A percentile compares a stretch with the other conserved stretches of the same genome.
Evolutionary conservation across 2,888 invertebrate genomes (phyloP).

Genomic region (Mechanitis messenoides): DNA sequence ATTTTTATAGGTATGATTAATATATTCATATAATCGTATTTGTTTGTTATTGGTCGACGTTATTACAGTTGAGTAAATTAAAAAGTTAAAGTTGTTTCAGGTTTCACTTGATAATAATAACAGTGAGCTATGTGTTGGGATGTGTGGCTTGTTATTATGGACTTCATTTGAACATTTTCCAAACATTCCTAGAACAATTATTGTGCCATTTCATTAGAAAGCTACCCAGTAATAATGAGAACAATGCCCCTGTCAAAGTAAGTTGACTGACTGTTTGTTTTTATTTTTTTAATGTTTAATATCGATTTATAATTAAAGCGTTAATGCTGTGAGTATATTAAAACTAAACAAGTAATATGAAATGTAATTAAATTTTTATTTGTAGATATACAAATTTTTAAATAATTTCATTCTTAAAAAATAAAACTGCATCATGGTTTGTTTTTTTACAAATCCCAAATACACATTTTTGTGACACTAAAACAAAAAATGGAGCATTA

Average conservation of each 20-base stretch:
- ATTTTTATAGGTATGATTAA: slow-evolving; percentile 59
- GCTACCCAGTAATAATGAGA: slow-evolving; percentile 36
- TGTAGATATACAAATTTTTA: too few species aligned
- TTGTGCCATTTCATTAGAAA: slow-evolving; percentile 57
- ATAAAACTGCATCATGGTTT: too few species aligned
- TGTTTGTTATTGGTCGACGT: neutral
- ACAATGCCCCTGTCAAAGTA: slow-evolving; percentile 47
- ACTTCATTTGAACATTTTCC: slow-evolving; percentile 54
- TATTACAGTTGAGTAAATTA: slow-evolving; percentile 6
- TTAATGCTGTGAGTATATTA: too few species aligned
- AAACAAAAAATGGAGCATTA: too few species aligned
- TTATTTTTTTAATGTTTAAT: slow-evolving; percentile 26
- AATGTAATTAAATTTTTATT: too few species aligned
- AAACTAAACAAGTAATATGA: too few species aligned
- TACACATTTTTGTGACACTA: too few species aligned
- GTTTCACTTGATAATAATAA: slow-evolving; percentile 66
- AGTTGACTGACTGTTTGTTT: slow-evolving; percentile 35
- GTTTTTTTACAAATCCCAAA: too few species aligned
- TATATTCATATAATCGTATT: slow-evolving; percentile 4
- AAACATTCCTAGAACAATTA: slow-evolving; percentile 54
- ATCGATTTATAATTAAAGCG: too few species aligned
- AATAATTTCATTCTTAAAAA: too few species aligned
- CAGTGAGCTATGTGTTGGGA: slow-evolving; percentile 69
- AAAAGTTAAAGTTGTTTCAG: slow-evolving; percentile 48
- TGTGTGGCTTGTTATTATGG: slow-evolving; percentile 71